Percentiles rank a stretch among this genome's conserved stretches.
phyloP scores from a whole-genome alignment of 64 coral and sea anemone species.

The Montipora foliosa region DNA sequence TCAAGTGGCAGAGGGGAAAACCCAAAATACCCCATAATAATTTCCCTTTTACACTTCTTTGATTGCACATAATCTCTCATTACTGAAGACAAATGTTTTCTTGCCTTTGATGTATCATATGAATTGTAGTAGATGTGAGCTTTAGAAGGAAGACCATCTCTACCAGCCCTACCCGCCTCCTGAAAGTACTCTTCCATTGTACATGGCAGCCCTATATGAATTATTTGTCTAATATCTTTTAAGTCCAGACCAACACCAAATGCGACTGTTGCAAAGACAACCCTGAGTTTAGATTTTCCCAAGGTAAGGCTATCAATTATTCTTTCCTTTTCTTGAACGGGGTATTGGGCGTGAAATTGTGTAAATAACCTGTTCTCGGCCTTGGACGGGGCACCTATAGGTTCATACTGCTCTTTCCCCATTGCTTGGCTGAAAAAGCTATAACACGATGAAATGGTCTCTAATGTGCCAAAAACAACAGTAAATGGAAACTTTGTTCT shows the following conservation, averaged over 20 bases:
- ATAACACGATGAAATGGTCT: conserved; percentile 23
- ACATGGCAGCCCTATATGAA: conserved; percentile 24
- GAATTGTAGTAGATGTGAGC: conserved; percentile 43
- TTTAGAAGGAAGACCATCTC: conserved; percentile 31
- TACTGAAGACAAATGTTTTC: conserved; percentile 36
- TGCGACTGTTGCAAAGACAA: conserved; percentile 39
- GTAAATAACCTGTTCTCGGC: conserved; percentile 3
- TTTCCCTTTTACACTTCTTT: conserved; percentile 15
- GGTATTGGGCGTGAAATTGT: conserved; percentile 29
- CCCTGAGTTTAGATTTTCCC: conserved; percentile 17
- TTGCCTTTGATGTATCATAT: conserved; percentile 50
- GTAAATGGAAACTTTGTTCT: conserved; percentile 26
- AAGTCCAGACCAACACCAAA: conserved; percentile 46
- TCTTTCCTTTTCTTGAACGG: neutral
- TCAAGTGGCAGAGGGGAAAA: neutral
- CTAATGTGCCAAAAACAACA: conserved; percentile 24
- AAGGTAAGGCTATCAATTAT: neutral
- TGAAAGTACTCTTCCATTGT: conserved; percentile 51
- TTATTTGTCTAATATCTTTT: conserved; percentile 37
- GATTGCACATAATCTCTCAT: conserved; percentile 30
- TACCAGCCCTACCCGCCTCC: conserved; percentile 31
- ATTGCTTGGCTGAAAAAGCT: conserved; percentile 1
- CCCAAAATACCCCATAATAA: conserved; percentile 26
- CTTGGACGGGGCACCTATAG: neutral
- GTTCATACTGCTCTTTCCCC: neutral